Evolutionary conservation across 2,888 invertebrate species (phyloP), one percentile per base, ranked within the genome.

Genomic region (Drosophila quinaria): DNA sequence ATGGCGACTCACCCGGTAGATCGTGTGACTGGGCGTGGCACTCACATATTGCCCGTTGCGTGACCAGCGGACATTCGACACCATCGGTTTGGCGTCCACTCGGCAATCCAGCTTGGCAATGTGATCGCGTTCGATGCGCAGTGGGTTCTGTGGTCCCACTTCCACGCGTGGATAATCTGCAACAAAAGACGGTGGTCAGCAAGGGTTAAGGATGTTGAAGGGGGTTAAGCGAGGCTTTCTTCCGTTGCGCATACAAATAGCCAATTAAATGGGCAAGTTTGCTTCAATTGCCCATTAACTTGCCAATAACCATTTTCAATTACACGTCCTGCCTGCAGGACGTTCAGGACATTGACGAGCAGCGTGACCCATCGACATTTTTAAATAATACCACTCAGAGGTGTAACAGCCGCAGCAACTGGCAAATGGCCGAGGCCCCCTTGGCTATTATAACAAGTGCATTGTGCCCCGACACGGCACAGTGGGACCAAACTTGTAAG

Each of bases 51-150:
- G 96, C 3, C 96, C 97, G 89, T 97, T 96, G 74, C 97, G 94
- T 68, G 96, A 96, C 98, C 98, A 98, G 72, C 96, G 94, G 0
- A 98, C 96, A 78, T 95, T 95, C 78, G 94, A 95, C 0, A 97
- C 97, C 91, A 95, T 94, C 1, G 98, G 98, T 89, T 98, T 98
- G n/a, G 98, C 96, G 90, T 98, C 97, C 11, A 98, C 98, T 81
- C 95, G 95, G 91, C 98, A 98, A 78, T 96, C 96, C 91, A 98
- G 94, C 4, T 95, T 96, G 6, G 97, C 97, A 6, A 96, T 95
- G 15, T 96, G 96, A 90, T 97, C 98, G 70, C 96, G 95, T 92
- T 98, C 97, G 15, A 98, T 96, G 77, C 96, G 95, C 65, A 98
- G 92, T 1, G 98, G 98, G 92, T 98, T 97, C 91, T 97, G 97